Evolutionary conservation across 2,888 invertebrate species (phyloP).

Genomic region (Ophion obscuratus): DNA sequence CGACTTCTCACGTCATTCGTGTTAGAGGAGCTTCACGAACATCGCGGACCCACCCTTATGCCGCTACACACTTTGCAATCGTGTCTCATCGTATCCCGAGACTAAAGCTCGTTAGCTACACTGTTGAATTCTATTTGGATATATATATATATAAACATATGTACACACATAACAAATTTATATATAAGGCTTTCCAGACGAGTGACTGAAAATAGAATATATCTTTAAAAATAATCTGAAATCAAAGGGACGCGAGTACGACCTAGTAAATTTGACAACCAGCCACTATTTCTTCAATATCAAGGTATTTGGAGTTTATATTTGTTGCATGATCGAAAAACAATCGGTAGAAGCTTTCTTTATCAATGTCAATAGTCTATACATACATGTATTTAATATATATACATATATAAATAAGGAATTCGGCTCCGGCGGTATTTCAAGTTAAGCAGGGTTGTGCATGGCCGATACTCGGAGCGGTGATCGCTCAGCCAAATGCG

Average conservation of each 20-base stretch:
- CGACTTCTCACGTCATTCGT: constrained; percentile 4
- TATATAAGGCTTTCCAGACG: background rate
- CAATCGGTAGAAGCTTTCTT: too few species aligned
- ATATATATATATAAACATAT: background rate
- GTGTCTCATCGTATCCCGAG: constrained; percentile 36
- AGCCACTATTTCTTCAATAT: background rate
- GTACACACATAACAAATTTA: background rate
- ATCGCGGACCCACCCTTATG: constrained; percentile 38
- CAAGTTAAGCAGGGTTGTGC: too few species aligned
- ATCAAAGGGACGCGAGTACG: background rate
- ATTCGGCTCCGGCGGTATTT: too few species aligned
- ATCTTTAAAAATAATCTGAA: background rate
- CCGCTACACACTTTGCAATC: constrained; percentile 18
- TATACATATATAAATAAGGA: too few species aligned
- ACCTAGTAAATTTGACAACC: background rate
- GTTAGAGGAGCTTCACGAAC: constrained; percentile 6
- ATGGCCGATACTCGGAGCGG: too few species aligned
- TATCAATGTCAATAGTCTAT: too few species aligned
- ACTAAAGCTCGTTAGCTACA: constrained; percentile 64
- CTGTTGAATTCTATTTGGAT: constrained; percentile 19
- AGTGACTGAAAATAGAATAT: background rate
- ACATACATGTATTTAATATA: too few species aligned
- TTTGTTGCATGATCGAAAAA: too few species aligned
- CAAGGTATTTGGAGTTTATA: too few species aligned
- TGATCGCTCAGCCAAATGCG: too few species aligned